Evolutionary conservation across 1,140 invertebrate species (phyloP).

Genomic region (Chelonus insularis): DNA sequence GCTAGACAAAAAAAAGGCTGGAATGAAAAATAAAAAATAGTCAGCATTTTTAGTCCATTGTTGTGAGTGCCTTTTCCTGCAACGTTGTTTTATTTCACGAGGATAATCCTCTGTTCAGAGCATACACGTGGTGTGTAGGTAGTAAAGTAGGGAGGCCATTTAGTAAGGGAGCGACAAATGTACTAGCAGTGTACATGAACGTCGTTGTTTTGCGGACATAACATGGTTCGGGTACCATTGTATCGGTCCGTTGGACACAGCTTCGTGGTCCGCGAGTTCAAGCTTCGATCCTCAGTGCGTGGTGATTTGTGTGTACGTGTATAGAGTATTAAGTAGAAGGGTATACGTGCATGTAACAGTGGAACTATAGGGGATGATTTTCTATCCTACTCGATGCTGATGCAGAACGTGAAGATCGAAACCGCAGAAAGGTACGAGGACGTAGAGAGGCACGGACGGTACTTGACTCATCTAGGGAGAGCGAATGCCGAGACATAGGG

Average conservation of each 20-base stretch:
- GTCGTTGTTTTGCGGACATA: conserved; percentile 30
- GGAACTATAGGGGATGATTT: no score
- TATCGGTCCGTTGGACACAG: conserved; percentile 42
- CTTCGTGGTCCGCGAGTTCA: conserved; percentile 35
- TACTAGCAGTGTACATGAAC: conserved; percentile 16
- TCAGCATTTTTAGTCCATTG: neutral
- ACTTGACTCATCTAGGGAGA: conserved; percentile 28
- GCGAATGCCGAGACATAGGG: conserved; percentile 25
- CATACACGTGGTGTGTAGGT: neutral
- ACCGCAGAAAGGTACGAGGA: conserved; percentile 28
- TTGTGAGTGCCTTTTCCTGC: neutral
- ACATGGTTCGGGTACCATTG: conserved; percentile 35
- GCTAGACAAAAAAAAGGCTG: neutral
- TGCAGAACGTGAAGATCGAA: conserved; percentile 23
- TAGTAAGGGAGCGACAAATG: conserved; percentile 24
- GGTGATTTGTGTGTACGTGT: conserved; percentile 52
- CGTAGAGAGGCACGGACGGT: conserved; percentile 1
- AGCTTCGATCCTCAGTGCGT: conserved; percentile 44
- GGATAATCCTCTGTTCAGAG: neutral
- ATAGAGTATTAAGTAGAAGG: conserved; percentile 41
- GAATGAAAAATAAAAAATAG: neutral
- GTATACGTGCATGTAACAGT: conserved; percentile 46
- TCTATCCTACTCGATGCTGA: no score
- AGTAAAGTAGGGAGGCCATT: neutral
- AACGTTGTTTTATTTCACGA: neutral